Conservation (phyloP, 2,113 vertebrate genomes). For the Lepidiolamprologus cunningtoni region DNA sequence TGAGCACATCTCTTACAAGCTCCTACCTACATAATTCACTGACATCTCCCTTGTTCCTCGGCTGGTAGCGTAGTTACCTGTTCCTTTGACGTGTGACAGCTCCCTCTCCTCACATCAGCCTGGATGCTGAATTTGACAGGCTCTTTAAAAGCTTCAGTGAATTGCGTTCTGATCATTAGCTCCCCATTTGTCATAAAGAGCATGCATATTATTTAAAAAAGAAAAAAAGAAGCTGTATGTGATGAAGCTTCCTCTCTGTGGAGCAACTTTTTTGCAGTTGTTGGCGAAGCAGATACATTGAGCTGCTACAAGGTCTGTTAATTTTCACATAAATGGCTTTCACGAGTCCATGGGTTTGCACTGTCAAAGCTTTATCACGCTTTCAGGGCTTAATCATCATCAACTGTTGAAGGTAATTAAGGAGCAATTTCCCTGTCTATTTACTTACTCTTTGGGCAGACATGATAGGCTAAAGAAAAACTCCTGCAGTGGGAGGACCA, state of each 20-base stretch:
- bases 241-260: not conserved
- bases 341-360: not conserved
- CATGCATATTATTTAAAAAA: not conserved
- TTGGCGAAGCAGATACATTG: not conserved
- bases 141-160: not conserved
- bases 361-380: not conserved
- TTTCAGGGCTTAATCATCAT: not conserved
- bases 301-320: not conserved
- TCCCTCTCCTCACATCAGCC: not conserved
- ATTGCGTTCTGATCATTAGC: constrained; percentile 18
- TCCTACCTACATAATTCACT: not conserved
- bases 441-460: not conserved
- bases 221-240: not conserved
- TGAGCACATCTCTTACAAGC: not conserved
- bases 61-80: not conserved
- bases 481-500: not conserved
- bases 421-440: not conserved
- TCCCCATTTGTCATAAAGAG: constrained; percentile 16
- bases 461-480: not conserved
- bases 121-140: not conserved
- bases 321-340: not conserved
- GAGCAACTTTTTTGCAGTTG: not conserved
- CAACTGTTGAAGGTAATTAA: not conserved
- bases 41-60: not conserved
- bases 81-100: constrained; percentile 18